Base-by-base conservation (phyloP, 2,113 vertebrate species). In the Clinocottus analis region DNA sequence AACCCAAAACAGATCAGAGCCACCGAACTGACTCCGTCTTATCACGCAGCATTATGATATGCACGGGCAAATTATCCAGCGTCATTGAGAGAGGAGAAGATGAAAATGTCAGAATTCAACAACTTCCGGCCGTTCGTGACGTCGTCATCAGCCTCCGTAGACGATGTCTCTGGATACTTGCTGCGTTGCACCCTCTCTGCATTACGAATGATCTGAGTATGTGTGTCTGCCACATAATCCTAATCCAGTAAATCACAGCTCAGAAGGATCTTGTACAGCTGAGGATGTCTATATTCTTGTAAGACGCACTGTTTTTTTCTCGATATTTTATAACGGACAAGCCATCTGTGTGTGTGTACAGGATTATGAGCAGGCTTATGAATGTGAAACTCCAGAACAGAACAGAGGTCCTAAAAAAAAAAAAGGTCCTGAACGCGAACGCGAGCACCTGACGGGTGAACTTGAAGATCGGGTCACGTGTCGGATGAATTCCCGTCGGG, bases 251-350 rank as follows among this genome's bases (percentile, higher is more conserved):
- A 4, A 47, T n/a, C 19, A 67, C n/a, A 17, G 27, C 27, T 23
- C 10, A 41, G 11, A n/a, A n/a, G n/a, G n/a, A n/a, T 62, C 27
- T 77, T 92, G 83, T 89, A 85, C 70, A 89, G 83, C 43, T 43
- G 78, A 58, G 11, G 70, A 55, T 91, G 93, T 90, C 90, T 60
- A 91, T 90, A 88, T 64, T 85, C 56, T 68, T 75, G 53, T 82
- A 79, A 85, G 59, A 89, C 87, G 89, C 91, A 90, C 83, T 90
- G 86, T 92, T 93, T 90, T 92, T 93, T 90, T 89, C 80, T 87
- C 91, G 61, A 85, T 83, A 82, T 85, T 90, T 91, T 86, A 67
- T 88, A 77, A 86, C 62, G 56, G 56, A 81, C 62, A 90, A 78
- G 66, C 80, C 75, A 83, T 87, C 51, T 83, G 77, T 82, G 55